These are phyloP conservation scores for Atherinomorus stipes DNA, from an alignment of 2,113 vertebrate species.

Conservation along the genomic window DNA sequence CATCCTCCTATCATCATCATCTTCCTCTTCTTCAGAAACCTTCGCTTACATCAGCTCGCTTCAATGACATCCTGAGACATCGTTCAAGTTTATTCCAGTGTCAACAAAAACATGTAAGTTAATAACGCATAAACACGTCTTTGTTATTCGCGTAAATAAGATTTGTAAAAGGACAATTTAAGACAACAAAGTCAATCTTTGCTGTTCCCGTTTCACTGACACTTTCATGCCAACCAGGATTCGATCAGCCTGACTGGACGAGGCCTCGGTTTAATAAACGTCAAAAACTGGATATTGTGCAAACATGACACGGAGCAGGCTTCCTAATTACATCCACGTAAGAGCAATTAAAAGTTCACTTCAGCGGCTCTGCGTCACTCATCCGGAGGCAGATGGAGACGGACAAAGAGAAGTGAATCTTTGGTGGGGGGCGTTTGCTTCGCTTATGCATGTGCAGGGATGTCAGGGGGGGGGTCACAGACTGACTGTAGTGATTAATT, in stretches of 20 bases:
- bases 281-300: conserved; percentile 55
- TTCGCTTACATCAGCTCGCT: no score
- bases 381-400: neutral
- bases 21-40: no score
- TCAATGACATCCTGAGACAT: no score
- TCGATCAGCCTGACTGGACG: neutral
- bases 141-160: no score
- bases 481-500: conserved; percentile 70
- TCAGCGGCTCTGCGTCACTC: neutral
- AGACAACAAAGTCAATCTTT: neutral
- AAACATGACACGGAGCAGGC: conserved; percentile 7
- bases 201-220: neutral
- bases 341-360: conserved; percentile 46
- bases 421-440: no score
- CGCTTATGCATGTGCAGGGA: neutral
- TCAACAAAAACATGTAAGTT: no score
- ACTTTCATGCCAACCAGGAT: conserved; percentile 16
- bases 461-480: conserved; percentile 20
- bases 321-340: conserved; percentile 28
- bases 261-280: conserved; percentile 35
- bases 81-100: no score
- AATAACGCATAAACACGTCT: no score
- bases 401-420: conserved; percentile 11
- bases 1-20: no score
- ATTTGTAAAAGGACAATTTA: no score